These are phyloP conservation scores for Chiloscyllium punctatum DNA, from an alignment of 2,797 vertebrate species.

Conservation along the genomic window DNA sequence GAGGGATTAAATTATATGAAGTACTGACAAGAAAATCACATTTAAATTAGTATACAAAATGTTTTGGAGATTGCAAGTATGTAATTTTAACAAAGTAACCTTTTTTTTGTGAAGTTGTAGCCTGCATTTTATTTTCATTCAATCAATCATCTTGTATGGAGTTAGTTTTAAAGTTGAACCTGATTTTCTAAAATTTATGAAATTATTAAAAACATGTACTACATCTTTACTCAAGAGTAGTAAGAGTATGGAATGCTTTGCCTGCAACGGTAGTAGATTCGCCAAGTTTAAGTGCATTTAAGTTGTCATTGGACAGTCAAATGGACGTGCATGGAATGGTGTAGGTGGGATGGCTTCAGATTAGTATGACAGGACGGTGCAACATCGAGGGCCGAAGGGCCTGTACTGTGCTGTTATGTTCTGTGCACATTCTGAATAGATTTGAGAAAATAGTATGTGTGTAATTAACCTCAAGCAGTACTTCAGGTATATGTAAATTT, in stretches of 20 bases:
- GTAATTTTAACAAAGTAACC: neutral
- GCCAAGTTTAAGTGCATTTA: too few species aligned
- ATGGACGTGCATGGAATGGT: too few species aligned
- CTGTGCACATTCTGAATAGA: too few species aligned
- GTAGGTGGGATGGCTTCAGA: too few species aligned
- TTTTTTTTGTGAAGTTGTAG: neutral
- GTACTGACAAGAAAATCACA: neutral
- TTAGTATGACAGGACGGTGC: too few species aligned
- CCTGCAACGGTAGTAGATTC: neutral
- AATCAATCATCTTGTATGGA: neutral
- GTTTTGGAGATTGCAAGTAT: neutral
- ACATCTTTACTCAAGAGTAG: neutral
- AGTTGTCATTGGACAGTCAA: too few species aligned
- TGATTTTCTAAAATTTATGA: too few species aligned
- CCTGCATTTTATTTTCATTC: neutral
- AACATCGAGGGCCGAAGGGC: too few species aligned
- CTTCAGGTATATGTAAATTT: neutral
- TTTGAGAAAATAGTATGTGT: neutral
- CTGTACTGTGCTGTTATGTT: too few species aligned
- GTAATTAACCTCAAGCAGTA: neutral
- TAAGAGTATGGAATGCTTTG: too few species aligned
- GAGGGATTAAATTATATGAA: neutral
- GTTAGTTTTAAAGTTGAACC: neutral
- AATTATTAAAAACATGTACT: neutral
- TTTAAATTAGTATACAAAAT: neutral